Percentiles rank a stretch among this genome's conserved stretches.
Conservation (phyloP, 2,888 invertebrate genomes). For the Apodemia zela region DNA sequence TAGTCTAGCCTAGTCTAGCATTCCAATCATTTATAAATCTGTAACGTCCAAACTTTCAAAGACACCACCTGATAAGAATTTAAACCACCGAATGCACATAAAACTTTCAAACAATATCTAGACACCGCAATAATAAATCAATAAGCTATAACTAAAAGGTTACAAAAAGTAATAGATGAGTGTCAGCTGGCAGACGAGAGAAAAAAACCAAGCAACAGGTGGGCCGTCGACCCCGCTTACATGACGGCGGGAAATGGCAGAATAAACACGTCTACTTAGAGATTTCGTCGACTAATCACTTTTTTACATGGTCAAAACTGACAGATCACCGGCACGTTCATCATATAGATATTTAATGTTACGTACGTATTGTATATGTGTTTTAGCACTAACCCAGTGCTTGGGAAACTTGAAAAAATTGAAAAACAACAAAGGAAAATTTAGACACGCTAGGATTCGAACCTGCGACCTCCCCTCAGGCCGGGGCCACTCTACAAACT, state of each 20-base stretch:
- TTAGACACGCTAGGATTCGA: too few species aligned
- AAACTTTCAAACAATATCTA: slow-evolving; percentile 8
- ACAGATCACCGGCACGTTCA: not conserved
- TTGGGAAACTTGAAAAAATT: too few species aligned
- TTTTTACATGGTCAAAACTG: not conserved
- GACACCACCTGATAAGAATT: not conserved
- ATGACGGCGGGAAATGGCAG: slow-evolving; percentile 59
- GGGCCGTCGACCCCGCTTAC: slow-evolving; percentile 51
- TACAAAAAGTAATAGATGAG: slow-evolving; percentile 56
- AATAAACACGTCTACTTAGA: slow-evolving; percentile 25
- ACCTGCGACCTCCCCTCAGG: too few species aligned
- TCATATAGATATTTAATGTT: not conserved
- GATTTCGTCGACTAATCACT: slow-evolving; percentile 26
- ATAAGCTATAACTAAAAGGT: slow-evolving; percentile 53
- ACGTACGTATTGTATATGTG: too few species aligned
- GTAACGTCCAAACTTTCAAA: slow-evolving; percentile 2
- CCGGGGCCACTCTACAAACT: too few species aligned
- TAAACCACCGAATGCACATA: not conserved
- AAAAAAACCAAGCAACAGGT: slow-evolving; percentile 56
- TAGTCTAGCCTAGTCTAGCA: too few species aligned
- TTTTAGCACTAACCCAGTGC: too few species aligned
- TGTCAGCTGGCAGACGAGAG: slow-evolving; percentile 46
- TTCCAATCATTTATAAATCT: not conserved
- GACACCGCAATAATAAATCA: slow-evolving; percentile 48
- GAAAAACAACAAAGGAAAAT: too few species aligned